phyloP scores from a whole-genome alignment of 2,888 invertebrate genomes.

The Synergus japonicus region DNA sequence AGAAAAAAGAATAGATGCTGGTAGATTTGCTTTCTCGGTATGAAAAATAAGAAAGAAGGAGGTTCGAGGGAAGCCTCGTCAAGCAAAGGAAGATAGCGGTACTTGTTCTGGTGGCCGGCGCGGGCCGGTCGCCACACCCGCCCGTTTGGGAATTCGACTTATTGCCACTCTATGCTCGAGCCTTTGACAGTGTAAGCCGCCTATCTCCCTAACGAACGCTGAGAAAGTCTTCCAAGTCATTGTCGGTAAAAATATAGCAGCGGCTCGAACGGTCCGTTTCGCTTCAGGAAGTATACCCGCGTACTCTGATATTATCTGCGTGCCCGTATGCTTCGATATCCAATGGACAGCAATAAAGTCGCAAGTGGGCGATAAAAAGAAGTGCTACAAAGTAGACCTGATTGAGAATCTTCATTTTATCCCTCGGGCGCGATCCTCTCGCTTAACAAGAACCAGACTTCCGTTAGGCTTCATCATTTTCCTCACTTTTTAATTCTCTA shows the following conservation, averaged over 20 bases:
- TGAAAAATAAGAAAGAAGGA: constrained; percentile 18
- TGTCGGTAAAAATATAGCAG: constrained; percentile 59
- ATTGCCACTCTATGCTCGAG: constrained; percentile 64
- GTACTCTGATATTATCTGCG: constrained; percentile 11
- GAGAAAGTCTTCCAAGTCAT: constrained; percentile 60
- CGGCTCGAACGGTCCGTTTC: constrained; percentile 55
- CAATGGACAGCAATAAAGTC: constrained; percentile 13
- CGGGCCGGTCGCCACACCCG: constrained; percentile 77
- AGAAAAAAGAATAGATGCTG: background rate
- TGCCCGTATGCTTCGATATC: constrained; percentile 9
- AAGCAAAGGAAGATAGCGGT: constrained; percentile 57
- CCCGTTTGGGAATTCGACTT: constrained; percentile 77
- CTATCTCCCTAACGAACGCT: constrained; percentile 61
- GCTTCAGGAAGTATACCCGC: constrained; percentile 12
- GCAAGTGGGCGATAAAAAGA: constrained; percentile 29
- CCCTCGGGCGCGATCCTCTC: background rate
- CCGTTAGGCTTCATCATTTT: too few relatives aligned
- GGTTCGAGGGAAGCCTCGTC: constrained; percentile 18
- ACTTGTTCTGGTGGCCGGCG: constrained; percentile 73
- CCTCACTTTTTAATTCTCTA: too few relatives aligned
- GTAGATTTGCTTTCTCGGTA: background rate
- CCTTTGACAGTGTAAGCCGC: constrained; percentile 51
- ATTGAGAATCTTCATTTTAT: constrained; percentile 1
- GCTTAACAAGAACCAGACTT: too few relatives aligned
- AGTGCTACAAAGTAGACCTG: background rate